Base-by-base conservation (phyloP, 2,797 vertebrate species). In the Mycteria americana region DNA sequence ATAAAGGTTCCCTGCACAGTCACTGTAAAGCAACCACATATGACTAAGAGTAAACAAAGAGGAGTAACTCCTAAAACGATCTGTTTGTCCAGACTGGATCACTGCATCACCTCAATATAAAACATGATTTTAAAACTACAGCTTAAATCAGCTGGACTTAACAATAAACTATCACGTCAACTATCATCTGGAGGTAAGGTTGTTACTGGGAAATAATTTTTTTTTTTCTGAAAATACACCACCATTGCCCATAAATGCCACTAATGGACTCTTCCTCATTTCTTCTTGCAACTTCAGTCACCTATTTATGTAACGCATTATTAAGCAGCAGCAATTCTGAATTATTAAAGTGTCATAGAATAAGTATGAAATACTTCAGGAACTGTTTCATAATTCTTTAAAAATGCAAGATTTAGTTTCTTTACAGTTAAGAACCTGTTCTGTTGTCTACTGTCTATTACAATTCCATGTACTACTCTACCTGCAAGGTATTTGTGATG, bases 181-280 rank as follows among this genome's bases (percentile, higher is more conserved):
- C n/a, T 82, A n/a, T n/a, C 4, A 0, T 0, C 7, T 12, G 65
- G 37, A 85, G 13, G 35, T 27, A 53, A 78, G 31, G 37, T 53
- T 92, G 51, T 70, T 64, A 51, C 21, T 17, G 18, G 23, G 11
- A 84, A 81, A n/a, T n/a, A n/a, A n/a, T n/a, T n/a, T n/a, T n/a
- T n/a, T n/a, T n/a, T n/a, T n/a, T n/a, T n/a, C n/a, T n/a, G n/a
- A n/a, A n/a, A n/a, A n/a, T n/a, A n/a, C n/a, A n/a, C 23, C 65
- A 85, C 27, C 43, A 79, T 82, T 89, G 76, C 84, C 86, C 88
- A 89, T 74, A 77, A 83, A 76, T n/a, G 31, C 88, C 74, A 91
- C 67, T 82, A 87, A 91, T 91, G 35, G 76, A 54, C 27, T 88
- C 89, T 96, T 96, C 91, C 96, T 96, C 91, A 75, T 97, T 96